A percentile compares a stretch with the other conserved stretches of the same genome.
Evolutionary conservation across 2,888 invertebrate genomes (phyloP).

Genomic region (Lepidochitona cinerea): DNA sequence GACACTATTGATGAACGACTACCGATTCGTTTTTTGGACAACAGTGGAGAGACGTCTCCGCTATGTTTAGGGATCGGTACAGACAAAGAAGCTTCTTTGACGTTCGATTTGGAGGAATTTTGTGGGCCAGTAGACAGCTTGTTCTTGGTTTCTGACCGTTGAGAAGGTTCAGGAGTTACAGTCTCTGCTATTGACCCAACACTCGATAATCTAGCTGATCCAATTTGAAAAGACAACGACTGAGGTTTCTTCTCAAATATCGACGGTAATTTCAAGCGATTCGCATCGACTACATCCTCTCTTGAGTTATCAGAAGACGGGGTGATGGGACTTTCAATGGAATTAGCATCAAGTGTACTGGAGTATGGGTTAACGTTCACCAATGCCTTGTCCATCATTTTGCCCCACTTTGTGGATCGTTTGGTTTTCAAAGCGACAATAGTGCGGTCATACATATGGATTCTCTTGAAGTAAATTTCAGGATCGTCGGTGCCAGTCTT

Average conservation of each 20-base stretch:
- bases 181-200: neutral
- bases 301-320: neutral
- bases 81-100: neutral
- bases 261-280: neutral
- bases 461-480: neutral
- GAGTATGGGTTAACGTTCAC: neutral
- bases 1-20: neutral
- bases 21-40: neutral
- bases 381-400: conserved; percentile 20
- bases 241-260: neutral
- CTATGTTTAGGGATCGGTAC: conserved; percentile 13
- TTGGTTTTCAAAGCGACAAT: conserved; percentile 16
- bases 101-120: neutral
- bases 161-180: neutral
- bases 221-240: neutral
- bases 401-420: conserved; percentile 39
- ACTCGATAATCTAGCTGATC: neutral
- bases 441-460: conserved; percentile 10
- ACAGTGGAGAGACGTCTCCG: neutral
- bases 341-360: neutral
- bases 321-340: neutral
- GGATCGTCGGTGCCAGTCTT: neutral
- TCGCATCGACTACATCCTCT: neutral
- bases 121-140: neutral
- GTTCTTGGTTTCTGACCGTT: neutral